A percentile compares a stretch with the other conserved stretches of the same genome.
phyloP scores from a whole-genome alignment of 2,113 vertebrate genomes.

The Catharus bicknelli region DNA sequence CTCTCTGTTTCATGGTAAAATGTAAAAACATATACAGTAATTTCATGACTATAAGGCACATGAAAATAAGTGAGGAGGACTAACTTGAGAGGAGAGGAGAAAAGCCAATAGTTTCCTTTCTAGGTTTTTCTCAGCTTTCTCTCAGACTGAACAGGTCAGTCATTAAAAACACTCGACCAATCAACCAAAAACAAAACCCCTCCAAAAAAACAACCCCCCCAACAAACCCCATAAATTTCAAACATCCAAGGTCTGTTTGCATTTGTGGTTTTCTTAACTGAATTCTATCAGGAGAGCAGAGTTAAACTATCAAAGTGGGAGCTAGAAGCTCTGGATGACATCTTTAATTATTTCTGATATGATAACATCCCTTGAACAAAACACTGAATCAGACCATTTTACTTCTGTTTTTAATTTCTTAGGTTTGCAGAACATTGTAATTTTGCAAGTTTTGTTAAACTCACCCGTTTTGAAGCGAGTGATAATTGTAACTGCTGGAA shows the following conservation, averaged over 20 bases:
- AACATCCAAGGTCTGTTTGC: background rate
- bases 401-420: background rate
- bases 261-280: background rate
- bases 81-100: background rate
- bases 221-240: background rate
- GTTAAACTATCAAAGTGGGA: background rate
- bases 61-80: background rate
- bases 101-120: background rate
- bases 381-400: background rate
- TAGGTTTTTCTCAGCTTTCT: background rate
- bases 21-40: background rate
- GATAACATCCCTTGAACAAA: background rate
- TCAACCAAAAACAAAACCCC: too few species aligned
- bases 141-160: background rate
- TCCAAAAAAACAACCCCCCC: fast-evolving
- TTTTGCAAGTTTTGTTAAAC: background rate
- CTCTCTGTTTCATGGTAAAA: background rate
- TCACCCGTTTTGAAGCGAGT: background rate
- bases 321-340: background rate
- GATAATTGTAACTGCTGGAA: background rate
- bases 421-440: background rate
- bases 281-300: background rate
- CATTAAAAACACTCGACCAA: background rate
- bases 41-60: too few species aligned
- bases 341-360: background rate